phyloP scores from a whole-genome alignment of 2,888 invertebrate species.

The Pachliopta kotzebuea region DNA sequence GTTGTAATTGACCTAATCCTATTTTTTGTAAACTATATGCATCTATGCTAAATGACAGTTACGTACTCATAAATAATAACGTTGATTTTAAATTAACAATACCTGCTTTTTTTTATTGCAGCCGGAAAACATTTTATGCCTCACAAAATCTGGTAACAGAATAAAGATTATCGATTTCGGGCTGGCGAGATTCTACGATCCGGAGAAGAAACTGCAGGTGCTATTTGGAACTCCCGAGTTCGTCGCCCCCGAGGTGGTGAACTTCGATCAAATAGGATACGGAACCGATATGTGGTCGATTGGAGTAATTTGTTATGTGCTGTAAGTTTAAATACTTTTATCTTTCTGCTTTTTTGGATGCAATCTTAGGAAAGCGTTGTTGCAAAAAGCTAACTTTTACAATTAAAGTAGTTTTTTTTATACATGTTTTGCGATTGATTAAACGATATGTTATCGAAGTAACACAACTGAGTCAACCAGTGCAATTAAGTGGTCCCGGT shows the following conservation, averaged over 20 bases:
- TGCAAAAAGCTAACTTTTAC: too few species aligned
- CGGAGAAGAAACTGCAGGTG: conserved; percentile 94
- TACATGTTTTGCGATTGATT: too few species aligned
- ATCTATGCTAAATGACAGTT: not conserved
- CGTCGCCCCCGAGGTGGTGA: conserved; percentile 99
- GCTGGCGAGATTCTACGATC: conserved; percentile 94
- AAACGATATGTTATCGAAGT: too few species aligned
- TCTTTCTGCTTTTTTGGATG: not conserved
- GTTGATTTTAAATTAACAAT: not conserved
- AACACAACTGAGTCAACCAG: too few species aligned
- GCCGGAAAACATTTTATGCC: conserved; percentile 99
- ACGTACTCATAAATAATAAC: not conserved
- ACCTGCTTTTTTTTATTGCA: conserved; percentile 54
- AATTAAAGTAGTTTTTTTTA: too few species aligned
- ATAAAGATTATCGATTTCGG: conserved; percentile 99
- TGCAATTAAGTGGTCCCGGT: too few species aligned
- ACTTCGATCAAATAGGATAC: conserved; percentile 97
- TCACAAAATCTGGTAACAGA: conserved; percentile 97
- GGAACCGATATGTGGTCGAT: conserved; percentile 99
- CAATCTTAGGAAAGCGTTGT: too few species aligned
- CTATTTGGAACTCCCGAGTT: conserved; percentile 99
- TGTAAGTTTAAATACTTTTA: conserved; percentile 88
- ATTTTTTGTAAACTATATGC: not conserved
- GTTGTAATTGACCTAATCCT: not conserved
- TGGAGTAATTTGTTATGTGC: conserved; percentile 98